Evolutionary conservation across 2,888 invertebrate genomes (phyloP).

Genomic region (Malthinus seriepunctatus): DNA sequence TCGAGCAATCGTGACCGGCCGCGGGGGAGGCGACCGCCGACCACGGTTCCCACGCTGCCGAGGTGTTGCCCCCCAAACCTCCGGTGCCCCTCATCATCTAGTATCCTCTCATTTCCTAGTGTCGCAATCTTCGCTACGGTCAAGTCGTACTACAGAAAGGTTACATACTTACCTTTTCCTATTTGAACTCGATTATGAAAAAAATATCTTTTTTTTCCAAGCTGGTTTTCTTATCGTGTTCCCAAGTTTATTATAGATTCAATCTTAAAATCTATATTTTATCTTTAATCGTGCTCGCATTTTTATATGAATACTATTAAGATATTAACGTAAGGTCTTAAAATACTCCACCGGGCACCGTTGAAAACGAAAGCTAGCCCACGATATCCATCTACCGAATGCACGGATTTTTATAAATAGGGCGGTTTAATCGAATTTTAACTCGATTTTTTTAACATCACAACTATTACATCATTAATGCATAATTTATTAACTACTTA

Average conservation of each 20-base stretch:
- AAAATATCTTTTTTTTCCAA: slow-evolving; percentile 25
- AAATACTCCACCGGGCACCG: slow-evolving; percentile 7
- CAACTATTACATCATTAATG: slow-evolving; percentile 14
- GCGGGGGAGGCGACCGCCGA: slow-evolving; percentile 51
- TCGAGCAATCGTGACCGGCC: slow-evolving; percentile 54
- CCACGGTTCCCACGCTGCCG: slow-evolving; percentile 51
- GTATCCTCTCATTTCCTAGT: slow-evolving; percentile 46
- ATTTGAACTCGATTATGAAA: slow-evolving; percentile 34
- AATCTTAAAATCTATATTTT: slow-evolving; percentile 8
- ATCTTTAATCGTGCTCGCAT: slow-evolving; percentile 7
- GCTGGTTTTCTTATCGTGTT: slow-evolving; percentile 9
- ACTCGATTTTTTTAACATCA: slow-evolving; percentile 8
- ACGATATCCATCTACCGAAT: slow-evolving; percentile 17
- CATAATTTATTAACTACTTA: slow-evolving; percentile 12
- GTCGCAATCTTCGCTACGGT: slow-evolving; percentile 40
- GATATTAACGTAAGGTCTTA: slow-evolving; percentile 16
- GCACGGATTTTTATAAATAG: slow-evolving; percentile 17
- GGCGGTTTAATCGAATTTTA: slow-evolving; percentile 19
- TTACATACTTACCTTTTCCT: slow-evolving; percentile 36
- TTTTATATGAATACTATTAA: slow-evolving; percentile 9
- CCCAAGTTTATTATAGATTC: slow-evolving; percentile 3
- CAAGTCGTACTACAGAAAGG: slow-evolving; percentile 35
- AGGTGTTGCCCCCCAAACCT: slow-evolving; percentile 39
- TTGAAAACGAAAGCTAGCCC: slow-evolving; percentile 16
- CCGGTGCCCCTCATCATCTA: slow-evolving; percentile 30